Evolutionary conservation across 2,797 vertebrate species (phyloP), one percentile per base, ranked within the genome.

Genomic region (Neosalanx taihuensis): DNA sequence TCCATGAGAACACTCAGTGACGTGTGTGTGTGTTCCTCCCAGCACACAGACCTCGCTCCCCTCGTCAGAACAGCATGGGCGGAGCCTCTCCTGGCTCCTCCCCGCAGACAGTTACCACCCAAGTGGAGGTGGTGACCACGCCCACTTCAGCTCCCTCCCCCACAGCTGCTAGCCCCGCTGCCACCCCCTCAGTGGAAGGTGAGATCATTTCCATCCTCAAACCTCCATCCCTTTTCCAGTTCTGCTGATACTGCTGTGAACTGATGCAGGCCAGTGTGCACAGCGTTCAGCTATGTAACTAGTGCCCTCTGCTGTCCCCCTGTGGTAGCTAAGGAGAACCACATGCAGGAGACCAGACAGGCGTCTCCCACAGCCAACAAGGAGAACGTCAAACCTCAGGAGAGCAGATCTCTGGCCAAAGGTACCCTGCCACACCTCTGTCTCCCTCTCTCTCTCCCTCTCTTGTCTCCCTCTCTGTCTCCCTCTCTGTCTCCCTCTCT

Each of bases 41-140:
- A 96, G 95, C 94, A 76, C 96, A 99, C 91, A 95, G 98, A 85
- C 97, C 98, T 77, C 94, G 96, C 82, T 99, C 97, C 73, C 97
- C 97, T 18, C 92, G 96, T 85, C 98, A 98, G 85, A 96, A 92
- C 83, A 95, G 87, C 84, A 62, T 93, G 79, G 92, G 94, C 2
- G 91, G 90, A 71, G 85, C 91, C 72, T 91, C 95, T 69, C 74
- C 94, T 29, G 94, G 94, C 69, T 89, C 95, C 81, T 95, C 96
- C 82, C 91, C 96, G 49, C 97, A 97, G 85, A 88, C 94, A 81
- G 96, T 94, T 81, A 80, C 93, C n/a, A 92, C 93, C 82, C 94
- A 95, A 18, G 75, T 94, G 61, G 97, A 99, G 87, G 90, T 93
- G 64, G 90, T 92, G 76, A 86, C 91, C 70, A 89, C 93, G 78